A percentile compares a stretch with the other conserved stretches of the same genome.
These are phyloP conservation scores for Chaenocephalus aceratus DNA, from an alignment of 2,113 vertebrate genomes.

Conservation along the genomic window DNA sequence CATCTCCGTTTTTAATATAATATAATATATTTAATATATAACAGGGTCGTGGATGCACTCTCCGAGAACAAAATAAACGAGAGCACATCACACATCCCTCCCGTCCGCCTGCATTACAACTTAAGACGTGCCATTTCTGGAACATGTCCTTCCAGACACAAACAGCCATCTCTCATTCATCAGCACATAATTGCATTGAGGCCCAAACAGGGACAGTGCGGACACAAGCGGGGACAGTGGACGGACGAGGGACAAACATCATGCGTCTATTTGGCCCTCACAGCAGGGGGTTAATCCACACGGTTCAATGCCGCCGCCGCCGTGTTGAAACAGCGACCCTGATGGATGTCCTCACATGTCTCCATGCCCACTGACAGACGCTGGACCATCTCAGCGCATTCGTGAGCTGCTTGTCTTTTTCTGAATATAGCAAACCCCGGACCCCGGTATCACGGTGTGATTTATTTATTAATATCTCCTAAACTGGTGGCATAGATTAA, in stretches of 20 bases:
- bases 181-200: slow-evolving; percentile 69
- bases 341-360: slow-evolving; percentile 73
- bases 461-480: slow-evolving; percentile 80
- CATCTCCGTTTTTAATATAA: too few species aligned
- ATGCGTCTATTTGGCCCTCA: slow-evolving; percentile 59
- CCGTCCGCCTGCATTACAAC: background rate
- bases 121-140: background rate
- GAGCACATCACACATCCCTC: background rate
- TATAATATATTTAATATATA: too few species aligned
- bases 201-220: slow-evolving; percentile 38
- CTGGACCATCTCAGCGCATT: slow-evolving; percentile 73
- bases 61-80: background rate
- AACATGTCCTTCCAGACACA: background rate
- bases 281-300: slow-evolving; percentile 80
- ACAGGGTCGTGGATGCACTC: too few species aligned
- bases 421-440: slow-evolving; percentile 61
- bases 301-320: slow-evolving; percentile 52
- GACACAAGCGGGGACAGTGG: slow-evolving; percentile 19
- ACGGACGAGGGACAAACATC: slow-evolving; percentile 25
- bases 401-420: slow-evolving; percentile 64
- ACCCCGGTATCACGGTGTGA: slow-evolving; percentile 65
- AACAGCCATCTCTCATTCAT: slow-evolving; percentile 51
- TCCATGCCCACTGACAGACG: slow-evolving; percentile 73
- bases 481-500: slow-evolving; percentile 66
- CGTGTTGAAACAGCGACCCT: slow-evolving; percentile 72